Percentiles rank a stretch among this genome's conserved stretches.
These are phyloP conservation scores for Myopa testacea DNA, from an alignment of 2,888 invertebrate genomes.

Conservation along the genomic window DNA sequence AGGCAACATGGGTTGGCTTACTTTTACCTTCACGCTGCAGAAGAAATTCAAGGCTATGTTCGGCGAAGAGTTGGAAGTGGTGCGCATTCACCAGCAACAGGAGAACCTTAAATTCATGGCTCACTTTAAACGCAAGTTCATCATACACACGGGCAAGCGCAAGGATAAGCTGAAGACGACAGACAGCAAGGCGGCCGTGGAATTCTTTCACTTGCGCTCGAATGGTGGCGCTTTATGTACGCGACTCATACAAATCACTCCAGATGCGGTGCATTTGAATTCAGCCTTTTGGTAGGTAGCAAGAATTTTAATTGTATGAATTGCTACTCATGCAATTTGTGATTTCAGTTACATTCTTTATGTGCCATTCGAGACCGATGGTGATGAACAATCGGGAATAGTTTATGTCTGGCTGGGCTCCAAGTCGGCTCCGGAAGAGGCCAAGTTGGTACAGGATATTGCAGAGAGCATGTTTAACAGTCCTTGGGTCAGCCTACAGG, in stretches of 20 bases:
- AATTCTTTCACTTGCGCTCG: constrained; percentile 94
- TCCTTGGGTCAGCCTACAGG: constrained; percentile 82
- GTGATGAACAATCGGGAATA: constrained; percentile 83
- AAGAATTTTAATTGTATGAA: constrained; percentile 55
- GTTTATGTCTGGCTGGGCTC: constrained; percentile 97
- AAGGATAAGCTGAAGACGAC: constrained; percentile 69
- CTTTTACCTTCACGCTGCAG: constrained; percentile 96
- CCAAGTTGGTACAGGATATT: constrained; percentile 87
- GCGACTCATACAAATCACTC: constrained; percentile 88
- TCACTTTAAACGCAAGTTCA: constrained; percentile 94
- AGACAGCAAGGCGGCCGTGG: constrained; percentile 75
- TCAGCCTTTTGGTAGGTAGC: constrained; percentile 88
- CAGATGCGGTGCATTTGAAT: constrained; percentile 87
- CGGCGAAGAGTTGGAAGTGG: constrained; percentile 91
- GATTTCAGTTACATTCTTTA: constrained; percentile 85
- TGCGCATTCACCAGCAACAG: constrained; percentile 97
- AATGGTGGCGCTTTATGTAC: constrained; percentile 96
- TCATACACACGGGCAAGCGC: constrained; percentile 89
- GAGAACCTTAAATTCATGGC: constrained; percentile 98
- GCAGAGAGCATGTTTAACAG: constrained; percentile 93
- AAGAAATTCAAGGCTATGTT: constrained; percentile 92
- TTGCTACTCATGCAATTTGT: background rate
- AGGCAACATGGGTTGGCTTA: constrained; percentile 99
- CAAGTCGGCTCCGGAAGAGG: constrained; percentile 86
- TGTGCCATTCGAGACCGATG: constrained; percentile 90